These are phyloP conservation scores for Chiloscyllium plagiosum DNA, from an alignment of 2,113 vertebrate species.

Conservation along the genomic window DNA sequence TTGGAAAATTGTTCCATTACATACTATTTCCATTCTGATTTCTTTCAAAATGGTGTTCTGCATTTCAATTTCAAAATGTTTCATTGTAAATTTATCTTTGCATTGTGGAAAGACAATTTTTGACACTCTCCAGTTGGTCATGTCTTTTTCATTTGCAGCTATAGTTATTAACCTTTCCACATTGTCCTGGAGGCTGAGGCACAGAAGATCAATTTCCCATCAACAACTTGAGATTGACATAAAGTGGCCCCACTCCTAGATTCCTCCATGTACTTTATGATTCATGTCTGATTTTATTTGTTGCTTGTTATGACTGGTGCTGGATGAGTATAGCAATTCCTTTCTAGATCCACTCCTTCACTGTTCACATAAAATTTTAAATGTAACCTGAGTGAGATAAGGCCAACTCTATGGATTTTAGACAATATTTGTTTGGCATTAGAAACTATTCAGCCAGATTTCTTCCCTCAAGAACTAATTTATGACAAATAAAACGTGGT, in stretches of 20 bases:
- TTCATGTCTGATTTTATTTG: no score
- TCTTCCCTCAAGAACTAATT: no score
- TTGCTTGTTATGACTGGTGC: no score
- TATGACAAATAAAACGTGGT: no score
- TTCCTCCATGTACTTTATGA: no score
- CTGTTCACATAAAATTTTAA: no score
- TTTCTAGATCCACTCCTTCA: no score
- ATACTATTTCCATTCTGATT: background rate
- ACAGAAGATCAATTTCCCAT: background rate
- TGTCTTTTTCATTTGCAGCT: background rate
- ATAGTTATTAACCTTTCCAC: background rate
- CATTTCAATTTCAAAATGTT: slow-evolving; percentile 2
- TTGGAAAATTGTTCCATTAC: background rate
- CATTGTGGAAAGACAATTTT: background rate
- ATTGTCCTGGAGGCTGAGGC: background rate
- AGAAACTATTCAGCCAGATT: no score
- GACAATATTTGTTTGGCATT: no score
- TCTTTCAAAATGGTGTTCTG: background rate
- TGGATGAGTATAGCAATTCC: no score
- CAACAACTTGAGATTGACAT: background rate
- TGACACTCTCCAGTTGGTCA: background rate
- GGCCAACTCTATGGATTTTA: no score
- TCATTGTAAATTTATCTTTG: background rate
- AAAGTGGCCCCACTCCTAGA: background rate
- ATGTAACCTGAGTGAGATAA: no score